phyloP scores from a whole-genome alignment of 2,113 vertebrate genomes.

The Myotis lucifugus region DNA sequence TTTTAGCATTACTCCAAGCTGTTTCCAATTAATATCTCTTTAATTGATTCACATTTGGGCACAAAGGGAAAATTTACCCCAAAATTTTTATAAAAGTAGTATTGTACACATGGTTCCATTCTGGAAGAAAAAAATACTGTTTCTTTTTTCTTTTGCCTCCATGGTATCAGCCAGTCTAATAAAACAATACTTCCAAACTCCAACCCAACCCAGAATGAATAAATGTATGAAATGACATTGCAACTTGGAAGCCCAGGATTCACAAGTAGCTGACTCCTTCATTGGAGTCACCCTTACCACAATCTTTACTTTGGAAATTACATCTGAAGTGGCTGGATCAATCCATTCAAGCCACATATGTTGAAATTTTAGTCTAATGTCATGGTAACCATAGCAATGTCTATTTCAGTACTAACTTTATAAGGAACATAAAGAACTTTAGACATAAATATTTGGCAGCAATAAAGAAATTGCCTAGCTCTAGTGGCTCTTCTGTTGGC shows the following conservation, averaged over 20 bases:
- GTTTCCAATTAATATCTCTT: neutral
- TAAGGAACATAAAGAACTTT: conserved; percentile 61
- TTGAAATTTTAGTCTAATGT: conserved; percentile 68
- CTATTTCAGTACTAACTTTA: conserved; percentile 59
- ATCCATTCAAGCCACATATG: conserved; percentile 29
- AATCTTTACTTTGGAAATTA: conserved; percentile 70
- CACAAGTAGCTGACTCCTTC: conserved; percentile 35
- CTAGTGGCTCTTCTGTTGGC: neutral
- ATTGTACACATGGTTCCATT: neutral
- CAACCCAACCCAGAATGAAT: neutral
- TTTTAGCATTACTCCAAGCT: neutral
- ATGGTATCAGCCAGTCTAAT: neutral
- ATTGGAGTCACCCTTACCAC: conserved; percentile 55
- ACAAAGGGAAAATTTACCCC: neutral
- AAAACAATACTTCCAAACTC: conserved; percentile 31
- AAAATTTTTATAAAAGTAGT: neutral
- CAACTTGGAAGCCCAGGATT: neutral
- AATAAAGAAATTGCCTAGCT: conserved; percentile 61
- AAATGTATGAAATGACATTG: conserved; percentile 2
- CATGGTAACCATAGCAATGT: conserved; percentile 64
- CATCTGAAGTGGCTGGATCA: conserved; percentile 40
- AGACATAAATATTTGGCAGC: conserved; percentile 59
- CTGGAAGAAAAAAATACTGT: neutral
- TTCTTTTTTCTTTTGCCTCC: neutral
- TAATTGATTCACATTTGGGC: neutral